These are phyloP conservation scores for Matsumurasca onukii DNA, from an alignment of 1,140 invertebrate genomes.

Conservation along the genomic window DNA sequence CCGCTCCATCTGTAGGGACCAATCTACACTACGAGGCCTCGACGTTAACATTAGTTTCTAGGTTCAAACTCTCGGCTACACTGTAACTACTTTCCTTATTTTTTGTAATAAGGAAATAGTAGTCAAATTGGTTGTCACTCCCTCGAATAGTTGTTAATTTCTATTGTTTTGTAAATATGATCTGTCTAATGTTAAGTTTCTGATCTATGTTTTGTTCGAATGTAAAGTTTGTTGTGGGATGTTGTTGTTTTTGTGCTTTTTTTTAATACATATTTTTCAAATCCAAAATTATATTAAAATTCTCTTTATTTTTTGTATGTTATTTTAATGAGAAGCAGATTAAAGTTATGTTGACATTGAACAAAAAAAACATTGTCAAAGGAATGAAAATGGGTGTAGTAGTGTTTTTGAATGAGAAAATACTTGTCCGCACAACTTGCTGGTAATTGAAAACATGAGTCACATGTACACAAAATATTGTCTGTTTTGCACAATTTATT, in stretches of 20 bases:
- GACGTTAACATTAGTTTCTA: conserved; percentile 9
- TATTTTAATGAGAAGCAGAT: no score
- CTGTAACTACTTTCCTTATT: conserved; percentile 26
- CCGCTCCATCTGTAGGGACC: conserved; percentile 9
- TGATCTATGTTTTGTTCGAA: conserved; percentile 2
- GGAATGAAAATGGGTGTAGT: no score
- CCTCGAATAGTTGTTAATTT: conserved; percentile 21
- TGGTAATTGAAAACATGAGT: no score
- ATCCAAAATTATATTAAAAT: background rate
- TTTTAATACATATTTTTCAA: no score
- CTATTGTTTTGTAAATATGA: conserved; percentile 24
- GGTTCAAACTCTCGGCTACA: background rate
- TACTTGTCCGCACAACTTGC: no score
- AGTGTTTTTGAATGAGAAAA: no score
- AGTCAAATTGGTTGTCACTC: background rate
- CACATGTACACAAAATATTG: no score
- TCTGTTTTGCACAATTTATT: no score
- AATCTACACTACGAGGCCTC: conserved; percentile 1
- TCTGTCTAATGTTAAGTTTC: background rate
- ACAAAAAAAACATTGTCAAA: no score
- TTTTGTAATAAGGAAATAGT: conserved; percentile 2
- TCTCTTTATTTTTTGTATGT: background rate
- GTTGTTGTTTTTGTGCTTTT: conserved; percentile 19
- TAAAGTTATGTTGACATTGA: no score
- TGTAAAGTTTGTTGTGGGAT: conserved; percentile 23